A percentile compares a stretch with the other conserved stretches of the same genome.
Evolutionary conservation across 2,113 vertebrate species (phyloP).

Genomic region (Tychaedon coryphoeus): DNA sequence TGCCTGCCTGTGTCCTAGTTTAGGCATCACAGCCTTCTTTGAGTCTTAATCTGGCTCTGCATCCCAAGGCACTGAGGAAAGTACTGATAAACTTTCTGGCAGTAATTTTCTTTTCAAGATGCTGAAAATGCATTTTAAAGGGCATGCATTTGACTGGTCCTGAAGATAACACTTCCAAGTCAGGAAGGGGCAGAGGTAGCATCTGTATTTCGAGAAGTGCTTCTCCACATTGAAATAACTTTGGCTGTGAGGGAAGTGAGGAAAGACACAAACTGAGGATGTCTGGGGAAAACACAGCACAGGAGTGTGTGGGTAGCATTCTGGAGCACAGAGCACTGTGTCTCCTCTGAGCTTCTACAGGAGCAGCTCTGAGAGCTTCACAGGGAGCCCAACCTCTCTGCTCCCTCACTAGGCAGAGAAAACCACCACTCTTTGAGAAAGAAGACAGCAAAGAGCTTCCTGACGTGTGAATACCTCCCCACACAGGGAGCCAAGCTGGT

Average conservation of each 20-base stretch:
- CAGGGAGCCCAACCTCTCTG: background rate
- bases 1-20: background rate
- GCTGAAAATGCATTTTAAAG: background rate
- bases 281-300: background rate
- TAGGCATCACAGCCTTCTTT: background rate
- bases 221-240: background rate
- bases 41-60: background rate
- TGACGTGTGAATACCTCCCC: background rate
- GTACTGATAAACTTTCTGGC: background rate
- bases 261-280: accelerated
- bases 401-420: background rate
- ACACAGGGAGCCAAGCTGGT: background rate
- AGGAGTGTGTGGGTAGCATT: background rate
- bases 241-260: background rate
- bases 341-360: background rate
- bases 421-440: background rate
- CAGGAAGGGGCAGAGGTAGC: background rate
- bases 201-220: background rate
- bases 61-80: background rate
- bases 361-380: background rate
- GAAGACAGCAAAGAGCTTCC: background rate
- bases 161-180: background rate
- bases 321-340: background rate
- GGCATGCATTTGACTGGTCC: background rate
- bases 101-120: background rate